Conservation (phyloP, 2,888 invertebrate genomes). For the Autographa pulchrina region DNA sequence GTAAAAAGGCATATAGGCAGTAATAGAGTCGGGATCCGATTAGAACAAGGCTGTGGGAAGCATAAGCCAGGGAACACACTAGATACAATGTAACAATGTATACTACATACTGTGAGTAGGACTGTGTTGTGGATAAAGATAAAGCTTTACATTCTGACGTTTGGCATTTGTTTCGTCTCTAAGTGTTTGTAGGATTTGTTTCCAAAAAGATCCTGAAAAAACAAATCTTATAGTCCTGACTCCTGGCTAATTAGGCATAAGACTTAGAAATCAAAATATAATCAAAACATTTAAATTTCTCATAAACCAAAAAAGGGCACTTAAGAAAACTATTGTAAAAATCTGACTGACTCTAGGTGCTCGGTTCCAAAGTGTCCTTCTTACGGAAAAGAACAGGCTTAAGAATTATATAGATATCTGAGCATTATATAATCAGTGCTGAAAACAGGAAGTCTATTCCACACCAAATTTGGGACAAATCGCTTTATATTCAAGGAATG, state of each 20-base stretch:
- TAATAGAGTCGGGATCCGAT: constrained; percentile 3
- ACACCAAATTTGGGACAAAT: neutral
- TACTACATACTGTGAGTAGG: neutral
- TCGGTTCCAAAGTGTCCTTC: too few relatives aligned
- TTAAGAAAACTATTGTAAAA: too few relatives aligned
- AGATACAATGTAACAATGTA: neutral
- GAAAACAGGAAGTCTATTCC: neutral
- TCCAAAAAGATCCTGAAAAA: neutral
- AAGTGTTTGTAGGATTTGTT: neutral
- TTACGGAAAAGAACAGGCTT: too few relatives aligned
- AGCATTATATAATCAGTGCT: neutral
- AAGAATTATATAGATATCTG: too few relatives aligned
- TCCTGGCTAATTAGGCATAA: too few relatives aligned
- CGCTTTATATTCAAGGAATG: constrained; percentile 1
- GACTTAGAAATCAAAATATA: too few relatives aligned
- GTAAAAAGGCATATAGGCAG: constrained; percentile 2
- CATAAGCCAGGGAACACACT: neutral
- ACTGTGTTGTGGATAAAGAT: neutral
- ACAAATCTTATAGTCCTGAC: too few relatives aligned
- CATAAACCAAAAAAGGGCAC: too few relatives aligned
- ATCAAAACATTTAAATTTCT: too few relatives aligned
- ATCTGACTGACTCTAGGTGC: too few relatives aligned
- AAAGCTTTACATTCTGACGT: neutral
- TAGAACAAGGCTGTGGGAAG: neutral
- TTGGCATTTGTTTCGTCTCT: neutral